Base-by-base conservation (phyloP, 2,797 vertebrate species). In the Carduelis carduelis region DNA sequence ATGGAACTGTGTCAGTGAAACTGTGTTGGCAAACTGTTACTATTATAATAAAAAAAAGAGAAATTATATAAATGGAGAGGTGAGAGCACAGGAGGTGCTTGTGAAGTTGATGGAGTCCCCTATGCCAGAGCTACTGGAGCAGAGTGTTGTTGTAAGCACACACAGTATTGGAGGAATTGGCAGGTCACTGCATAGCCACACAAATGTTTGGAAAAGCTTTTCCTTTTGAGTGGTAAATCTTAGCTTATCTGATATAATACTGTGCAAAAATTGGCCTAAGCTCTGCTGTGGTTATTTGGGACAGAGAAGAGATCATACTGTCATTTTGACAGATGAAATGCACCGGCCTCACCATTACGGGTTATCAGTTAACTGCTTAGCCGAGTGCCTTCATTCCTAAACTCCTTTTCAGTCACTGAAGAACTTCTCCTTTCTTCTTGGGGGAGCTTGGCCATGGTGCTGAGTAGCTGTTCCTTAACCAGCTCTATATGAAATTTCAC, bases 271-370 rank as follows among this genome's bases (percentile, higher is more conserved):
- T 44, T 43, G n/a, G 14, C 39, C 34, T 47, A 2, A 24, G 27
- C 32, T 74, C 37, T 3, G 4, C 11, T 72, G 56, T 2, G 3
- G 34, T 70, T 92, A 44, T 53, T 9, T 64, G 30, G 60, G 47
- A 60, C 26, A 52, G 12, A 56, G 16, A 19, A 37, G 60, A 17
- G 50, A 56, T 70, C 0, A 2, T 34, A 22, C 23, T 59, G 41
- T 49, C 16, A 9, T 49, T 82, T 90, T 77, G 68, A 59, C 23
- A 44, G 66, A 14, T 24, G 59, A 37, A 70, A 22, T 52, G 44
- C 56, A 14, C 53, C 0, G 0, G 17, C 3, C 19, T 70, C 50
- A 7, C 37, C 46, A 16, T 19, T 55, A 35, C 8, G 27, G 10
- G 32, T 1, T 2, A 70, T 56, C 41, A 41, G 12, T 26, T 59